Evolutionary conservation across 2,888 invertebrate genomes (phyloP).

Genomic region (Dynastes maya): DNA sequence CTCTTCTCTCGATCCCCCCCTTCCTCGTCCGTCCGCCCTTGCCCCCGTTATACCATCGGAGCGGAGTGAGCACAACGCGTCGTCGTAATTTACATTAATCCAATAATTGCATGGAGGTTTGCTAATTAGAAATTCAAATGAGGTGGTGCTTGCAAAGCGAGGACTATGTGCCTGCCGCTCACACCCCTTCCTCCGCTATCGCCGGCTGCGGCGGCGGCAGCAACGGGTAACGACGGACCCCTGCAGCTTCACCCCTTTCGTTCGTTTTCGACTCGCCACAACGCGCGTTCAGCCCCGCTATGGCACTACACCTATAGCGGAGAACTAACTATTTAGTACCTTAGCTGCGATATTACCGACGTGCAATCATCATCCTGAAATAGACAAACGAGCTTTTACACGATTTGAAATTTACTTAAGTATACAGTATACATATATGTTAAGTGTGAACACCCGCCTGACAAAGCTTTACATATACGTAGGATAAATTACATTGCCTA

Average conservation of each 20-base stretch:
- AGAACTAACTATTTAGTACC: constrained; percentile 19
- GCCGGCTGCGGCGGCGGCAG: constrained; percentile 27
- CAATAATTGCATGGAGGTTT: constrained; percentile 94
- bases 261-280: constrained; percentile 53
- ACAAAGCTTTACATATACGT: too few relatives aligned
- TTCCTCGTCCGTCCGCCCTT: background rate
- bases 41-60: constrained; percentile 47
- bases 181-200: constrained; percentile 51
- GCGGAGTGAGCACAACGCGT: constrained; percentile 73
- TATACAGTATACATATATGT: constrained; percentile 56
- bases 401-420: constrained; percentile 55
- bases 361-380: constrained; percentile 18
- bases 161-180: constrained; percentile 66
- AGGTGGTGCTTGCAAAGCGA: constrained; percentile 82
- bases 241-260: constrained; percentile 62
- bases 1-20: background rate
- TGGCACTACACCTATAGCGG: background rate
- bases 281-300: constrained; percentile 35
- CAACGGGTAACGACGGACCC: constrained; percentile 50
- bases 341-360: constrained; percentile 42
- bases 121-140: constrained; percentile 94
- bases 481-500: too few relatives aligned
- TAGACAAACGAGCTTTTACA: constrained; percentile 40
- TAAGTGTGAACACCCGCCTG: constrained; percentile 56
- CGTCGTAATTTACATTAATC: constrained; percentile 94